phyloP scores from a whole-genome alignment of 2,113 vertebrate species.

The Dermatemys mawii region DNA sequence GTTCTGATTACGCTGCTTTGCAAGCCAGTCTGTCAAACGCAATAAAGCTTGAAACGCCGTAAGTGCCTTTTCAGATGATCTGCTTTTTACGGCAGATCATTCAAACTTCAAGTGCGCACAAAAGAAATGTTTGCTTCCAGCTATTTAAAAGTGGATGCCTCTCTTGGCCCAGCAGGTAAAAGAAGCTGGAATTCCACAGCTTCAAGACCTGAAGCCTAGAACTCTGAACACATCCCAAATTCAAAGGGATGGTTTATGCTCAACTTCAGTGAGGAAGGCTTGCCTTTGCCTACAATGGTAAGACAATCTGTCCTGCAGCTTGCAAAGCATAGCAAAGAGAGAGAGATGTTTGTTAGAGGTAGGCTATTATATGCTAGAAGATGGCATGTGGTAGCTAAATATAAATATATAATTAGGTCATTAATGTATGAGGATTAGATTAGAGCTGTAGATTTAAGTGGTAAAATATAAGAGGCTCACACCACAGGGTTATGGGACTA shows the following conservation, averaged over 20 bases:
- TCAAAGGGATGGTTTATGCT: background rate
- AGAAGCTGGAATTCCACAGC: background rate
- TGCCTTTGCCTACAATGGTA: background rate
- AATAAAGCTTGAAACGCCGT: background rate
- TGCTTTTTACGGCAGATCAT: background rate
- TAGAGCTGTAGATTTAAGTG: background rate
- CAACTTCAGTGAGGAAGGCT: background rate
- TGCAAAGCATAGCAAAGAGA: background rate
- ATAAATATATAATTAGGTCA: too few relatives aligned
- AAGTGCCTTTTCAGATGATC: background rate
- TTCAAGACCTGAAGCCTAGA: background rate
- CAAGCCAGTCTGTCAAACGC: accelerated
- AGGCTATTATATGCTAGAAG: background rate
- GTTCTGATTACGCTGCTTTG: background rate
- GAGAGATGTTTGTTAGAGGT: background rate
- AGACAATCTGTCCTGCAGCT: background rate
- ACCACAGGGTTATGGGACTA: too few relatives aligned
- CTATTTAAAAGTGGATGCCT: accelerated
- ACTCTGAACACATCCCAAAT: background rate
- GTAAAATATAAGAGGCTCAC: background rate
- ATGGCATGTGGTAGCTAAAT: background rate
- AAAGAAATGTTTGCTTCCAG: too few relatives aligned
- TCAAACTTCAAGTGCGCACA: background rate
- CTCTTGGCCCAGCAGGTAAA: background rate
- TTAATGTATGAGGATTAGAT: too few relatives aligned